Percentiles rank a stretch among this genome's conserved stretches.
phyloP scores from a whole-genome alignment of 2,113 vertebrate genomes.

The Nettapus auritus region DNA sequence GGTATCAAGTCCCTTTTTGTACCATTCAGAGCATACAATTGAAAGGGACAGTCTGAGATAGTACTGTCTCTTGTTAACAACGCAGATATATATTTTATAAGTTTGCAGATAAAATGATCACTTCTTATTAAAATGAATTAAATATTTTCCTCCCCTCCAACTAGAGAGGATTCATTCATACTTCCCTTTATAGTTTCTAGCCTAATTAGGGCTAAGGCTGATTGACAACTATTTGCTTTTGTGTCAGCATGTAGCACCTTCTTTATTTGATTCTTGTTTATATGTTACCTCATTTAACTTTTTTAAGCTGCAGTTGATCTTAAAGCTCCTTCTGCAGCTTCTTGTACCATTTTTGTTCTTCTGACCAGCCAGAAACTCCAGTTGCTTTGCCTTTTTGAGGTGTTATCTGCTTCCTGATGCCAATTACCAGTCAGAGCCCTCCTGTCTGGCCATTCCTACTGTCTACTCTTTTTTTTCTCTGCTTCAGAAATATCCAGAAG shows the following conservation, averaged over 20 bases:
- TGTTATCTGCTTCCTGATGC: background rate
- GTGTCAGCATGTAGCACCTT: background rate
- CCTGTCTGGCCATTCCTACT: background rate
- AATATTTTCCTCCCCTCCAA: background rate
- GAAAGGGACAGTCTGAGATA: background rate
- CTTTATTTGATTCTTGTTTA: background rate
- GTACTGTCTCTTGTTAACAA: background rate
- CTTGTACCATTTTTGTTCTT: background rate
- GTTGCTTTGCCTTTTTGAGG: background rate
- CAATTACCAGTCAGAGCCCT: background rate
- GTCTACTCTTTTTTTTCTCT: background rate
- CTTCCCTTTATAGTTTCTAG: background rate
- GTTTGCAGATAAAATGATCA: background rate
- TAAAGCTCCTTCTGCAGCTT: background rate
- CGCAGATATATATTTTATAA: background rate
- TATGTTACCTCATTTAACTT: background rate
- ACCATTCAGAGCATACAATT: background rate
- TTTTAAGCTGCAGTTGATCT: background rate
- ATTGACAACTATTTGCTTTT: background rate
- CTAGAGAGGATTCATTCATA: background rate
- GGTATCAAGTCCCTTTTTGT: background rate
- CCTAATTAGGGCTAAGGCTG: background rate
- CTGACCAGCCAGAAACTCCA: background rate
- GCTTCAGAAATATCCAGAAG: background rate
- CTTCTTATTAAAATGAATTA: background rate